phyloP scores from a whole-genome alignment of 2,888 invertebrate species.

The Oeneis ivallda region DNA sequence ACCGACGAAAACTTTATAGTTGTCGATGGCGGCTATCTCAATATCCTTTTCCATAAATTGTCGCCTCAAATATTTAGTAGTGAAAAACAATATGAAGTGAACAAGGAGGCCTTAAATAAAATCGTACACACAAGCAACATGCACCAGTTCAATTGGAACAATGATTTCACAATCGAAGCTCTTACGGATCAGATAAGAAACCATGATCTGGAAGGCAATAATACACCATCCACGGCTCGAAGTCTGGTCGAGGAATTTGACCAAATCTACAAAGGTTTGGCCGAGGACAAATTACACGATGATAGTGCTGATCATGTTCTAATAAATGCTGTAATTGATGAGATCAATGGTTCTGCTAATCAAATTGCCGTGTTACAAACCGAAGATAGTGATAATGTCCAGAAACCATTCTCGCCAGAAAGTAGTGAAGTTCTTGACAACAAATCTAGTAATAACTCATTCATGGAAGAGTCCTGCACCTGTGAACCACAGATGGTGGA shows the following conservation, averaged over 20 bases:
- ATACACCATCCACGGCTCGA: slow-evolving; percentile 68
- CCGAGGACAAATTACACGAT: slow-evolving; percentile 47
- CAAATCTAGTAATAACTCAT: slow-evolving; percentile 10
- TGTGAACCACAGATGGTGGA: slow-evolving; percentile 37
- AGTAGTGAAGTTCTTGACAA: slow-evolving; percentile 26
- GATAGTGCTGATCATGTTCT: slow-evolving; percentile 40
- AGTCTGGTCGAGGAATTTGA: slow-evolving; percentile 74
- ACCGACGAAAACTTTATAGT: slow-evolving; percentile 62
- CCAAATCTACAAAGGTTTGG: slow-evolving; percentile 64
- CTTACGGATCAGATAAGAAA: slow-evolving; percentile 63
- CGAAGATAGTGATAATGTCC: slow-evolving; percentile 41
- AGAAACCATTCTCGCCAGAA: slow-evolving; percentile 21
- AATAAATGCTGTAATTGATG: slow-evolving; percentile 40
- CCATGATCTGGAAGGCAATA: slow-evolving; percentile 55
- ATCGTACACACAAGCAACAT: slow-evolving; percentile 62
- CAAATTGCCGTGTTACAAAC: slow-evolving; percentile 7
- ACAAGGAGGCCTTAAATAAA: slow-evolving; percentile 68
- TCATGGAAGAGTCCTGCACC: slow-evolving; percentile 34
- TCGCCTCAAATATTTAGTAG: slow-evolving; percentile 69
- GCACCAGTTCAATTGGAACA: slow-evolving; percentile 47
- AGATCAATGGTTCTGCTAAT: slow-evolving; percentile 12
- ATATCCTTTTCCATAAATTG: slow-evolving; percentile 69
- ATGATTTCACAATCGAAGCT: slow-evolving; percentile 54
- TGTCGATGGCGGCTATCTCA: slow-evolving; percentile 72
- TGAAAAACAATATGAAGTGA: slow-evolving; percentile 73